Evolutionary conservation across 1,140 invertebrate genomes (phyloP), one percentile per base, ranked within the genome.

Genomic region (Glossosoma conforme): DNA sequence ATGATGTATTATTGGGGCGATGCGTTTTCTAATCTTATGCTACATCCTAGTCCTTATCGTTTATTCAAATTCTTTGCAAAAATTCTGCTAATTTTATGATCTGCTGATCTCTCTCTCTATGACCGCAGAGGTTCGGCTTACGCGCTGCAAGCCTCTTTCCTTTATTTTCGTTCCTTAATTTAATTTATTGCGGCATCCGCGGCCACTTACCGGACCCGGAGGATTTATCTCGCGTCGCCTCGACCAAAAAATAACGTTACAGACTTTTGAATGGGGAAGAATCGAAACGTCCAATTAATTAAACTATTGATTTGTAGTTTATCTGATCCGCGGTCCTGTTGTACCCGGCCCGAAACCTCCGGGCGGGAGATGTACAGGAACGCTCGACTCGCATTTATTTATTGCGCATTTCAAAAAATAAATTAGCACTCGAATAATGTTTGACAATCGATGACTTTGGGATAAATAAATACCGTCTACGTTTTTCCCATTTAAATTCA

Each of bases 241-340:
- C 33, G 24, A 28, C 48, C 24, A 38, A 53, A 45, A 33, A 46
- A 38, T 52, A 57, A 45, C 40, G 30, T 45, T 32, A 51, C 51
- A 24, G 56, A 58, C 56, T 58, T 58, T 58, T 58, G 51, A 58
- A 58, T 58, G 56, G 56, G 52, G 45, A 41, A 47, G 52, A 58
- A 58, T 52, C 56, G 56, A 58, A 54, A 58, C 50, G 52, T 54
- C 56, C 56, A 58, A 58, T 58, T 58, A 58, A 58, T 58, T 58
- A 58, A 58, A 52, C 52, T 50, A 55, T 58, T 58, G 56, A 58
- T 58, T 58, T 58, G 56, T 55, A 37, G 52, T 49, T 55, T 54
- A 58, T 58, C 52, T 44, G 45, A 20, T 30, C 50, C 30, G 44
- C 49, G 40, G 24, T 41, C 49, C 44, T 49, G 28, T 37, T 44